phyloP scores from a whole-genome alignment of 2,113 vertebrate species.

The Junco hyemalis region DNA sequence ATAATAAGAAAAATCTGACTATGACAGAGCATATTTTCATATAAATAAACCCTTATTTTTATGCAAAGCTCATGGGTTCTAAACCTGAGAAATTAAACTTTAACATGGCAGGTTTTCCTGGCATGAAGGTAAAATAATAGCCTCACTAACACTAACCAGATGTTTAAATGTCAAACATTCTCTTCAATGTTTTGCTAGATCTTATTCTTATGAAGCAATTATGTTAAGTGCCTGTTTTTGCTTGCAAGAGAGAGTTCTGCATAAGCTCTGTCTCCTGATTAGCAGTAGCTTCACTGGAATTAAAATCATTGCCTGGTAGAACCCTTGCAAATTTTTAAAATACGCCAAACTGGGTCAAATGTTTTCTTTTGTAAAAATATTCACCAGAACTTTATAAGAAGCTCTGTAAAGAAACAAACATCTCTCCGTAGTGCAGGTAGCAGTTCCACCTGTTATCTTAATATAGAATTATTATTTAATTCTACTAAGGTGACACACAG shows the following conservation, averaged over 20 bases:
- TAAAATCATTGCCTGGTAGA: not conserved
- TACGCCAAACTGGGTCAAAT: not conserved
- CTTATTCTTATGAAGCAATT: conserved; percentile 21
- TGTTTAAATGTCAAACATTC: conserved; percentile 42
- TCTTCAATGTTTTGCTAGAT: conserved; percentile 5
- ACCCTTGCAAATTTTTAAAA: not conserved
- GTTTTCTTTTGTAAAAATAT: not conserved
- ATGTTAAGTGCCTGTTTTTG: conserved; percentile 3
- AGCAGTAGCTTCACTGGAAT: not conserved
- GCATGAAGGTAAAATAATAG: conserved; percentile 28
- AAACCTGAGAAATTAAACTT: conserved; percentile 18
- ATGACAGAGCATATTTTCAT: conserved; percentile 36
- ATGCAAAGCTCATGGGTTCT: not conserved
- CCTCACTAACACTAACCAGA: conserved; percentile 34
- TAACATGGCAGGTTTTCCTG: not conserved
- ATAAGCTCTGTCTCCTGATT: not conserved
- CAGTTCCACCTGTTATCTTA: not conserved
- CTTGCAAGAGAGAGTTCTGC: conserved; percentile 11
- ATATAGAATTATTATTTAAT: not conserved
- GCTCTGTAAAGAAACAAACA: not conserved
- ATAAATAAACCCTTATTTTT: conserved; percentile 6
- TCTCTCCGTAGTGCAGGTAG: not conserved
- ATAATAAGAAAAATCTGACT: not conserved
- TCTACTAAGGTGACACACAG: not conserved
- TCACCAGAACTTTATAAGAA: not conserved